phyloP scores from a whole-genome alignment of 2,113 vertebrate genomes.

The Corapipo altera region DNA sequence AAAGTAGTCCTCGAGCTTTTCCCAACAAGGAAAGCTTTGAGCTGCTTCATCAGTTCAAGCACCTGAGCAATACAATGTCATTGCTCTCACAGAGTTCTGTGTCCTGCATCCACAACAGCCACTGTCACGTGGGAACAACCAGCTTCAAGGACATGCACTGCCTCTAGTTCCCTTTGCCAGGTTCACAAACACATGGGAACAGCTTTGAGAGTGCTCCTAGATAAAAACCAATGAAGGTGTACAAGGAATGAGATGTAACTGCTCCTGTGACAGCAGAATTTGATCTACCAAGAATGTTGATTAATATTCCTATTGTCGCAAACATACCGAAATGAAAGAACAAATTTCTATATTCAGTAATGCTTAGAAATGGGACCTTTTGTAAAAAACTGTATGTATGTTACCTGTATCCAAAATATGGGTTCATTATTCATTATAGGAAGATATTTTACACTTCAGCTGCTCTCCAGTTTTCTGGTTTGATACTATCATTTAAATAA shows the following conservation, averaged over 20 bases:
- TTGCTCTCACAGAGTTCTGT: not conserved
- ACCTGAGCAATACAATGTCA: not conserved
- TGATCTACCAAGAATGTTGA: not conserved
- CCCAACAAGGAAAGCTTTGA: not conserved
- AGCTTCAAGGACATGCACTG: not conserved
- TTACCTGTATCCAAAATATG: not conserved
- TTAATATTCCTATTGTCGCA: not conserved
- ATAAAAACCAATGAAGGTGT: not conserved
- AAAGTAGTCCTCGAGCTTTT: not conserved
- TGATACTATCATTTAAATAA: not conserved
- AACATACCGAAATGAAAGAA: not conserved
- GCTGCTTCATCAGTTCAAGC: accelerated
- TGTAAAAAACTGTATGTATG: not conserved
- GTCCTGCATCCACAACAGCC: not conserved
- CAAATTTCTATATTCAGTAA: not conserved
- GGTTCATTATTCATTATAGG: not conserved
- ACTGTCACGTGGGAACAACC: not conserved
- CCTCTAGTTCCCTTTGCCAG: not conserved
- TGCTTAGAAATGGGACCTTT: not conserved
- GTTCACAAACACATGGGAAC: not conserved
- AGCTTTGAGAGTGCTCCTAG: not conserved
- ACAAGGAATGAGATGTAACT: not conserved
- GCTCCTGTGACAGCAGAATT: not conserved
- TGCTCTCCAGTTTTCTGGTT: not conserved
- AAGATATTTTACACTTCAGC: not conserved